Evolutionary conservation across 2,888 invertebrate species (phyloP).

Genomic region (Ametastegia equiseti): DNA sequence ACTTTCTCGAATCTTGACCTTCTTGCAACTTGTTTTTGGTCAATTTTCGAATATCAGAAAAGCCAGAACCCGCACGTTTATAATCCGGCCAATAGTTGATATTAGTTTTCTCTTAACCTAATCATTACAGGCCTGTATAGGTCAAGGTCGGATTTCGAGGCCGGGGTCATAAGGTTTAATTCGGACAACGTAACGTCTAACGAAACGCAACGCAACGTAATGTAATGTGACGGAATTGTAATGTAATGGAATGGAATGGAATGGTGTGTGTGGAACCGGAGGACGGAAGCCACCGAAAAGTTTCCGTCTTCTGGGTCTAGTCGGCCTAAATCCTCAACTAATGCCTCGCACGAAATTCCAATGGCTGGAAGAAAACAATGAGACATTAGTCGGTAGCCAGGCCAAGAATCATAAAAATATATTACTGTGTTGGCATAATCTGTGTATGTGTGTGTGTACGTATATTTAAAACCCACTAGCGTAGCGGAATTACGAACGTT

Average conservation of each 20-base stretch:
- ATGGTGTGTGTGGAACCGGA: too few relatives aligned
- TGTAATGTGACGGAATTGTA: too few relatives aligned
- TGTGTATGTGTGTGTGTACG: background rate
- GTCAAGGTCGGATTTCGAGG: background rate
- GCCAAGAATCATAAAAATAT: background rate
- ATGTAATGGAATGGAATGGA: too few relatives aligned
- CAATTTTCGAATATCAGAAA: too few relatives aligned
- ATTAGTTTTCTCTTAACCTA: background rate
- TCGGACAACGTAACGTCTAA: background rate
- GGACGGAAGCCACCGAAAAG: slow-evolving; percentile 41
- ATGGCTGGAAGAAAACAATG: background rate
- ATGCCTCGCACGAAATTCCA: background rate
- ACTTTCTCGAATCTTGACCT: too few relatives aligned
- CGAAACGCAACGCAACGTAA: too few relatives aligned
- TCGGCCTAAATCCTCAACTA: slow-evolving; percentile 21
- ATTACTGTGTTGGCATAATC: background rate
- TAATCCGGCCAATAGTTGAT: background rate
- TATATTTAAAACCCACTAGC: too few relatives aligned
- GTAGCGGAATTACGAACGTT: too few relatives aligned
- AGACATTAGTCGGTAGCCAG: background rate
- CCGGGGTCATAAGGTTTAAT: slow-evolving; percentile 7
- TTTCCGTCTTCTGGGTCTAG: background rate
- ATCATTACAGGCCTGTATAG: background rate
- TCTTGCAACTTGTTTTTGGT: too few relatives aligned
- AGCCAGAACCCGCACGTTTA: too few relatives aligned